phyloP scores from a whole-genome alignment of 2,888 invertebrate species.

The Hyles lineata region DNA sequence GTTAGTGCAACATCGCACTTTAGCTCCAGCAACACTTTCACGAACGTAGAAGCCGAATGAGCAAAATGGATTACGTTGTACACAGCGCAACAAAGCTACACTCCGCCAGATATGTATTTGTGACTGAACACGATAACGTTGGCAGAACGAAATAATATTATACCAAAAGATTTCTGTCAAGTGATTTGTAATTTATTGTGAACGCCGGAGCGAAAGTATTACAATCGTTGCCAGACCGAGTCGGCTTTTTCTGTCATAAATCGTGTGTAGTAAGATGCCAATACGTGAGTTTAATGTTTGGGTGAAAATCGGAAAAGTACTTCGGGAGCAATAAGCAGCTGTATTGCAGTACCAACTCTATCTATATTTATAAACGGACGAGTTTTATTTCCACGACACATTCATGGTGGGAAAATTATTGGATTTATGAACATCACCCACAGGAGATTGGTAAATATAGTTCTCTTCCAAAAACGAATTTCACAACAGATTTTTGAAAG shows the following conservation, averaged over 20 bases:
- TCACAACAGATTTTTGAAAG: too few species aligned
- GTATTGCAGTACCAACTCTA: not conserved
- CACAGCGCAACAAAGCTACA: conserved; percentile 7
- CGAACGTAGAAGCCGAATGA: not conserved
- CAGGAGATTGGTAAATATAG: not conserved
- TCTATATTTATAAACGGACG: not conserved
- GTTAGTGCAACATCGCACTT: not conserved
- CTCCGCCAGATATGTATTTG: not conserved
- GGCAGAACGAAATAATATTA: conserved; percentile 19
- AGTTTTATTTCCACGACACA: too few species aligned
- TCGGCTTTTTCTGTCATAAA: conserved; percentile 24
- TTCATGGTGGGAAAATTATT: too few species aligned
- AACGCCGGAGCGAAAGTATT: conserved; percentile 25
- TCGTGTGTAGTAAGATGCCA: conserved; percentile 15
- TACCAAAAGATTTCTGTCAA: conserved; percentile 27
- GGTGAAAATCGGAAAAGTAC: not conserved
- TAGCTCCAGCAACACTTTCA: not conserved
- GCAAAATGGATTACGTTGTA: conserved; percentile 4
- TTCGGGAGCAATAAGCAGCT: not conserved
- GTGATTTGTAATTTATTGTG: conserved; percentile 27
- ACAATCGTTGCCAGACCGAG: conserved; percentile 25
- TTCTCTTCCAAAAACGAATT: not conserved
- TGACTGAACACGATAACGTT: conserved; percentile 18
- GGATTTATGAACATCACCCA: too few species aligned
- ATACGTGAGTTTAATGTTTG: conserved; percentile 8